Percentiles rank a stretch among this genome's conserved stretches.
These are phyloP conservation scores for Lateolabrax maculatus DNA, from an alignment of 2,797 vertebrate genomes.

Conservation along the genomic window DNA sequence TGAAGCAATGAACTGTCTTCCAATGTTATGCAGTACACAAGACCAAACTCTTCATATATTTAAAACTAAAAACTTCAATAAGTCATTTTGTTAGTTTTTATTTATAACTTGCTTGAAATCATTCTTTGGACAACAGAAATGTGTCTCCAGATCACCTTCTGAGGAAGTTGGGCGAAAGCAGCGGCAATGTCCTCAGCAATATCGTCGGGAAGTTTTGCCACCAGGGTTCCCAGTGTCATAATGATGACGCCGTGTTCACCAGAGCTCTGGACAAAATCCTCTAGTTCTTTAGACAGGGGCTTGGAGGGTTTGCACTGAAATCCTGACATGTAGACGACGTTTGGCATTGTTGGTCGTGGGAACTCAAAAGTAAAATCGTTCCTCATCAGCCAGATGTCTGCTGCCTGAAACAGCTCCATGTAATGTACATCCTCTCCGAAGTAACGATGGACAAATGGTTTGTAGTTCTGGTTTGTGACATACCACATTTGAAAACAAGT, in stretches of 20 bases:
- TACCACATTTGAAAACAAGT: conserved; percentile 34
- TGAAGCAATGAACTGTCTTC: no score
- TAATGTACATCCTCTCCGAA: conserved; percentile 74
- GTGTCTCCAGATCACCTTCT: conserved; percentile 75
- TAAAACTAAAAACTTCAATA: neutral
- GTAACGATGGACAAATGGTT: conserved; percentile 67
- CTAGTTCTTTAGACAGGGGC: conserved; percentile 70
- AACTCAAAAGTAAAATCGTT: conserved; percentile 81
- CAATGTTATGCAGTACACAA: neutral
- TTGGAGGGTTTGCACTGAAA: conserved; percentile 81
- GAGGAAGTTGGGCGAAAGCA: conserved; percentile 76
- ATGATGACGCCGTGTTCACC: conserved; percentile 79
- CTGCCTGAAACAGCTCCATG: conserved; percentile 76
- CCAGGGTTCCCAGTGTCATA: conserved; percentile 77
- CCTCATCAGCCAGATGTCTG: conserved; percentile 83
- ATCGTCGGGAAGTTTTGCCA: conserved; percentile 70
- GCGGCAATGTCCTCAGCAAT: conserved; percentile 68
- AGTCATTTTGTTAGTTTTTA: neutral
- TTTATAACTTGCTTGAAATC: no score
- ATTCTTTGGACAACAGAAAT: no score
- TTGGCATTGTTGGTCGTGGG: conserved; percentile 82
- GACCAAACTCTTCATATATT: neutral
- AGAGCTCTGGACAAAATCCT: conserved; percentile 72
- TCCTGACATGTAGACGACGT: conserved; percentile 80
- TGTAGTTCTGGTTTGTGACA: conserved; percentile 45